Base-by-base conservation (phyloP, 2,888 invertebrate species). In the Andrena fulva region DNA sequence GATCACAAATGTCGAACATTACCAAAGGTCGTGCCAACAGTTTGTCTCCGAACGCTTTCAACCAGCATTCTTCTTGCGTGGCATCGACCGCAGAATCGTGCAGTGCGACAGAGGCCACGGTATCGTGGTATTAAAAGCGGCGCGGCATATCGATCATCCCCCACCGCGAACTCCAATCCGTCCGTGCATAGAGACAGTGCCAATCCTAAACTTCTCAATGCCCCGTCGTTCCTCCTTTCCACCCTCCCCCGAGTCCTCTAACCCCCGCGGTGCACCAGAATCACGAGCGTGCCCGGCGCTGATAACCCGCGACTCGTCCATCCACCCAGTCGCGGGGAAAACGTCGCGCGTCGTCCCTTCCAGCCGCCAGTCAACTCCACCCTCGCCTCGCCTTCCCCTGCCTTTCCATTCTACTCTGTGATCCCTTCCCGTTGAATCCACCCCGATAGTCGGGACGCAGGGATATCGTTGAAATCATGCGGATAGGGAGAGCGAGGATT, bases 271-370 rank as follows among this genome's bases (percentile, higher is more conserved):
- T 75, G 31, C 66, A 73, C 76, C 70, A 77, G 79, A 86, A 77
- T 79, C 75, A 84, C 69, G 77, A 84, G 80, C 87, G 77, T 85
- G 86, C 70, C 79, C 77, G 70, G 63, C 77, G 79, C 79, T 84
- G 86, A 86, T 86, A 86, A 86, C 86, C 86, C 78, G 76, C 83
- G 84, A 78, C 83, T 84, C 80, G 67, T 71, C 76, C 67, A 76
- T 80, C 82, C 77, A 79, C 72, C 70, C 74, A 77, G 68, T 72
- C 69, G 33, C 79, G 60, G 50, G 50, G 71, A 66, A 72, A 64
- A 69, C 63, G 67, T 66, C 67, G 50, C 71, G 56, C 72, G 42
- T 42, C 66, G 52, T 52, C 42, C 6, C 16, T 35, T 31, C 31
- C 56, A 48, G 31, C 2, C 68, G 12, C 56, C n/a, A 24, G 54